Conservation (phyloP, 2,113 vertebrate species). For the Gopherus evgoodei region DNA sequence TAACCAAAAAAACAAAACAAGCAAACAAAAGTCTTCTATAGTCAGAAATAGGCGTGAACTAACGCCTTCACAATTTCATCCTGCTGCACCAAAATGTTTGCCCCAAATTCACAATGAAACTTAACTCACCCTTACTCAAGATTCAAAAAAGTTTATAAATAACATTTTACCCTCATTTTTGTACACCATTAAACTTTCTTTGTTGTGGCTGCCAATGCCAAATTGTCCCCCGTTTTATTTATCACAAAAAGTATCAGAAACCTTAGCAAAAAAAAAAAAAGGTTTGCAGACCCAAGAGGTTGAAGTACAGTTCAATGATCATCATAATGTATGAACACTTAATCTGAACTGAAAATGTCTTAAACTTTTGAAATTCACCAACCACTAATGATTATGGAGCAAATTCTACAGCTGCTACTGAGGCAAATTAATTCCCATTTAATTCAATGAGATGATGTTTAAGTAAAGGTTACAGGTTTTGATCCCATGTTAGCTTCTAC, state of each 20-base stretch:
- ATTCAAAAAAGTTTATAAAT: background rate
- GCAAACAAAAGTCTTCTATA: background rate
- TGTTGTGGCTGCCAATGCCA: background rate
- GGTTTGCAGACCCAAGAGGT: background rate
- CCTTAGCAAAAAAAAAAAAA: background rate
- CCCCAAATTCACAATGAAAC: background rate
- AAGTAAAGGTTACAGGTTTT: background rate
- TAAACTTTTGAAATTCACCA: background rate
- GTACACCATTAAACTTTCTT: background rate
- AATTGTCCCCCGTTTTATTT: background rate
- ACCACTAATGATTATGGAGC: background rate
- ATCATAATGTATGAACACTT: background rate
- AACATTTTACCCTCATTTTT: background rate
- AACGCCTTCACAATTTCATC: background rate
- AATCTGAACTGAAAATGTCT: background rate
- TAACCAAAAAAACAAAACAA: background rate
- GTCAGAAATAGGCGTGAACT: conserved; percentile 1
- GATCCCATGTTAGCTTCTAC: no score
- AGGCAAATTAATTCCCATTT: background rate
- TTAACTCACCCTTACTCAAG: background rate
- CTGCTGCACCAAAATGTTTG: background rate
- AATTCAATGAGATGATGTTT: background rate
- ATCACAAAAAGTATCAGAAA: background rate
- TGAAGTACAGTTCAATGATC: background rate
- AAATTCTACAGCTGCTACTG: background rate